These are phyloP conservation scores for Cephus pygmeus DNA, from an alignment of 2,888 invertebrate genomes.

Conservation along the genomic window DNA sequence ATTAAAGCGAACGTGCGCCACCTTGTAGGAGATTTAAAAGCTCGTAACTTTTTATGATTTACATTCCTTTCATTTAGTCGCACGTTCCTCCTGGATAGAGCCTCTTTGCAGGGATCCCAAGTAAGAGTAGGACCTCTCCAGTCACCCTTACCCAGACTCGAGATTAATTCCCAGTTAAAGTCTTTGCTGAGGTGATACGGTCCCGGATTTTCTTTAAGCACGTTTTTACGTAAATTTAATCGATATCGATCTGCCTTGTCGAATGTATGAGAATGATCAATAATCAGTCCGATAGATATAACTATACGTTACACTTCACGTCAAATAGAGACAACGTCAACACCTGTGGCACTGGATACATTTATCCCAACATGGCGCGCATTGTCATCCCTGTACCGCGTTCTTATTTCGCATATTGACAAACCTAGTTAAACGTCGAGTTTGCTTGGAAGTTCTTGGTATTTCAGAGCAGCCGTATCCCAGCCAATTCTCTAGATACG, in stretches of 20 bases:
- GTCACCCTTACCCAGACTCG: neutral
- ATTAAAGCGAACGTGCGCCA: slow-evolving; percentile 65
- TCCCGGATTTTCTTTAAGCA: neutral
- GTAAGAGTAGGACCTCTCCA: slow-evolving; percentile 12
- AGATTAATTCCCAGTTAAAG: neutral
- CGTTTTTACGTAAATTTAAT: neutral
- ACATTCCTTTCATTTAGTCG: slow-evolving; percentile 66
- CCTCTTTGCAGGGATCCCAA: slow-evolving; percentile 25
- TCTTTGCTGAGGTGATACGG: neutral
- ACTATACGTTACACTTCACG: no score
- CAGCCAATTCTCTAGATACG: neutral
- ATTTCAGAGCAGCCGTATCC: neutral
- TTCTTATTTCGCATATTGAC: neutral
- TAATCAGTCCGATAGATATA: no score
- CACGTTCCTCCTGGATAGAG: slow-evolving; percentile 56
- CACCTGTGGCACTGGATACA: neutral
- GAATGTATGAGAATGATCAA: no score
- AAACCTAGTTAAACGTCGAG: neutral
- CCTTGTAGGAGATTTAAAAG: slow-evolving; percentile 66
- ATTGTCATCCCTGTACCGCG: neutral
- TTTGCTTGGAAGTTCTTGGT: neutral
- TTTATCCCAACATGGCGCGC: neutral
- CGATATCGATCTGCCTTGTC: neutral
- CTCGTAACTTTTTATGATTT: slow-evolving; percentile 67
- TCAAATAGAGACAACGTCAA: no score